phyloP scores from a whole-genome alignment of 2,113 vertebrate genomes.

The Ancistrus triradiatus region DNA sequence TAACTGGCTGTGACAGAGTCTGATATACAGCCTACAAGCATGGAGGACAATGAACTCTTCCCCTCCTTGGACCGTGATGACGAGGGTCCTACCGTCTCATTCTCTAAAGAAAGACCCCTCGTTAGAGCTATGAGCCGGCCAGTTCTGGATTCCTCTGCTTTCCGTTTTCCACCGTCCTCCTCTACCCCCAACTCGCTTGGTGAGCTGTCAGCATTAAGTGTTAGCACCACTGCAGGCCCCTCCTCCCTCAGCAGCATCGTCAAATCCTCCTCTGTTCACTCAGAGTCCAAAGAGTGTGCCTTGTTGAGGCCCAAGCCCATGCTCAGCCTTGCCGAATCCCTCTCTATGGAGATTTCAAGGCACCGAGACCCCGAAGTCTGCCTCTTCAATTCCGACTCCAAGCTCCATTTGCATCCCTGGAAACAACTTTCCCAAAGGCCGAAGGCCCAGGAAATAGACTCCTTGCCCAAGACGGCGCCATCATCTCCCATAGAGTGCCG shows the following conservation, averaged over 20 bases:
- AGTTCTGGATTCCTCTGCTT: slow-evolving; percentile 41
- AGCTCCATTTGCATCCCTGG: slow-evolving; percentile 75
- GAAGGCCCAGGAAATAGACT: slow-evolving; percentile 61
- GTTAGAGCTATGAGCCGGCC: slow-evolving; percentile 36
- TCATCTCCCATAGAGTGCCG: slow-evolving; percentile 72
- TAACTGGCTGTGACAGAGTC: slow-evolving; percentile 19
- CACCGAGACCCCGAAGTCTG: slow-evolving; percentile 73
- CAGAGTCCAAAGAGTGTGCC: slow-evolving; percentile 65
- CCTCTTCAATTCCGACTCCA: slow-evolving; percentile 75
- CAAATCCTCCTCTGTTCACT: slow-evolving; percentile 75
- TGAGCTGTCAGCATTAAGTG: slow-evolving; percentile 53
- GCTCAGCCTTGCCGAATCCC: slow-evolving; percentile 76
- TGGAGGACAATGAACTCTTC: slow-evolving; percentile 64
- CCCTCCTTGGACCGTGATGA: slow-evolving; percentile 62
- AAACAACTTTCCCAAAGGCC: slow-evolving; percentile 73
- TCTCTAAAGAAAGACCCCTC: slow-evolving; percentile 42
- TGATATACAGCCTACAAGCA: neutral
- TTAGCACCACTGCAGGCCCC: slow-evolving; percentile 59
- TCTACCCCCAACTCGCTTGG: slow-evolving; percentile 64
- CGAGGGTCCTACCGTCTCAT: slow-evolving; percentile 47
- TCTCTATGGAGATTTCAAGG: slow-evolving; percentile 76
- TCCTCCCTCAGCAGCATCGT: slow-evolving; percentile 64
- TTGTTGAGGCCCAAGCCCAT: slow-evolving; percentile 67
- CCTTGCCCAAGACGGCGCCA: slow-evolving; percentile 72
- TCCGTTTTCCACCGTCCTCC: slow-evolving; percentile 54